phyloP scores from a whole-genome alignment of 2,113 vertebrate species.

The Malaclemys terrapin region DNA sequence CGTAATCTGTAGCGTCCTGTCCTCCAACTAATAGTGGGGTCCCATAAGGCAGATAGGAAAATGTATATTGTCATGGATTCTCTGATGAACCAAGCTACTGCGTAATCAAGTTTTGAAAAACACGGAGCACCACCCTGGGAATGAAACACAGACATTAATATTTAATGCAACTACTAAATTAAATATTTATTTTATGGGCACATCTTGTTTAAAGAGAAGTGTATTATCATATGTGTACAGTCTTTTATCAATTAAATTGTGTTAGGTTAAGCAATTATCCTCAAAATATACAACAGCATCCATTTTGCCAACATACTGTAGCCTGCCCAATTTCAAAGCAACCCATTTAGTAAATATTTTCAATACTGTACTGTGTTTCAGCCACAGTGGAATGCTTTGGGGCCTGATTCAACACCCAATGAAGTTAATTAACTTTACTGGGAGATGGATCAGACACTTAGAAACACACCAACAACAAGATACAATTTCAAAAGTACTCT shows the following conservation, averaged over 20 bases:
- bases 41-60: slow-evolving; percentile 98
- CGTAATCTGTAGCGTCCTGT: slow-evolving; percentile 95
- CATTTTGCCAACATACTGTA: background rate
- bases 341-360: background rate
- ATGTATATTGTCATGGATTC: slow-evolving; percentile 99
- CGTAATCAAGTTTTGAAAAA: slow-evolving; percentile 98
- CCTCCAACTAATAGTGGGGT: slow-evolving; percentile 98
- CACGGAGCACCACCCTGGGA: slow-evolving; percentile 87
- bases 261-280: background rate
- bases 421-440: background rate
- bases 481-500: background rate
- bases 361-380: background rate
- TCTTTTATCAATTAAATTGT: background rate
- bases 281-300: background rate
- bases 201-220: background rate
- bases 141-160: slow-evolving; percentile 25
- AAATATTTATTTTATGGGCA: background rate
- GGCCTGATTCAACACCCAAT: background rate
- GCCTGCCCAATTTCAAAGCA: background rate
- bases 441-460: background rate
- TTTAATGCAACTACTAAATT: background rate
- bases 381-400: background rate
- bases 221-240: background rate
- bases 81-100: slow-evolving; percentile 98
- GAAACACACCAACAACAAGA: background rate